phyloP scores from a whole-genome alignment of 2,113 vertebrate genomes.

The Calidris pygmaea region DNA sequence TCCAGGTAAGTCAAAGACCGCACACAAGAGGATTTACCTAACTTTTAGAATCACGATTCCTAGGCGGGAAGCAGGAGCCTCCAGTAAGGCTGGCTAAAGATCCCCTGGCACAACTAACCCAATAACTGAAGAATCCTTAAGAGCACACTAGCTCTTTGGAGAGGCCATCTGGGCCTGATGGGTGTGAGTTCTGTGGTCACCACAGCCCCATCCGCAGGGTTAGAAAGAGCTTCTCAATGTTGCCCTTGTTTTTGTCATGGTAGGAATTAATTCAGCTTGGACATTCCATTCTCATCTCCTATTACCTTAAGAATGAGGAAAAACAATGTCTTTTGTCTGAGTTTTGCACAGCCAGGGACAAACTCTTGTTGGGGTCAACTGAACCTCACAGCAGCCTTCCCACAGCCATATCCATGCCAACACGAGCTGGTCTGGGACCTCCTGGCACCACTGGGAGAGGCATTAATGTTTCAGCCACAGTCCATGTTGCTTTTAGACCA shows the following conservation, averaged over 20 bases:
- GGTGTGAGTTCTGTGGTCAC: not conserved
- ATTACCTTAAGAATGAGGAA: not conserved
- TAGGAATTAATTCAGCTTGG: not conserved
- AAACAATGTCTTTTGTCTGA: not conserved
- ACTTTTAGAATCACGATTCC: not conserved
- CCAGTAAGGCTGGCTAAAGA: not conserved
- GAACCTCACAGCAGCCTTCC: not conserved
- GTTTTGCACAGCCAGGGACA: not conserved
- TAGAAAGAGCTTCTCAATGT: not conserved
- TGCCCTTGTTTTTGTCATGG: not conserved
- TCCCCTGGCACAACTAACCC: not conserved
- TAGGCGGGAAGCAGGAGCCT: not conserved
- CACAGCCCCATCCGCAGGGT: not conserved
- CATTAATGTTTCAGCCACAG: not conserved
- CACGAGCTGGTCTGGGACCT: fast-evolving
- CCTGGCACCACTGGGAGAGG: not conserved
- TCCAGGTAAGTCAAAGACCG: not conserved
- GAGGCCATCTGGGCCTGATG: not conserved
- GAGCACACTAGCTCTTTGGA: not conserved
- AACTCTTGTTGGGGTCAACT: not conserved
- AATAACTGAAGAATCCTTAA: not conserved
- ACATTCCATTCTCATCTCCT: not conserved
- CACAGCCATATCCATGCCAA: no score
- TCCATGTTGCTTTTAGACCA: not conserved
- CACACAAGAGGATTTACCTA: not conserved